Evolutionary conservation across 37 sponge, comb jelly and placozoan species (phyloP), one percentile per base, ranked within the genome.

Genomic region (Aplysina aerophoba): DNA sequence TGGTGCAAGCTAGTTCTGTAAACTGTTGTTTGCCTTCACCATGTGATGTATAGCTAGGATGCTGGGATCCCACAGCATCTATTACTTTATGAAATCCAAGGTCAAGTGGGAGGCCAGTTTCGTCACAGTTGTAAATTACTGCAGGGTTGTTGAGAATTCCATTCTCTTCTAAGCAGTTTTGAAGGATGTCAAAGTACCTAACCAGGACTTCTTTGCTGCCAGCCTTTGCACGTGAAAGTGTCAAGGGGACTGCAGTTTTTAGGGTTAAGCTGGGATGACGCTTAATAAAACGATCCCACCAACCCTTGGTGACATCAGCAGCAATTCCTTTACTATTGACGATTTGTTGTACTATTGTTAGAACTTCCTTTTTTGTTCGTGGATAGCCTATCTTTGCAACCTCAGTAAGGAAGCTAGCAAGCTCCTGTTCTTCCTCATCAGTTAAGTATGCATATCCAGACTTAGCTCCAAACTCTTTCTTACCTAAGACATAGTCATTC

Each of bases 1-100:
- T 39, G 15, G 84, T 41, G 65, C 84, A 84, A 22, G 84, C 84
- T 84, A 84, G 72, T 44, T 72, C 84, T 35, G 72, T 84, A 22
- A 67, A 39, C 69, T 84, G 84, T 16, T 28, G 21, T 65, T 84
- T 84, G 8, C n/a, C 40, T 11, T 73, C 84, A 69, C 33, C 37
- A 33, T 20, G 15, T 40, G 17, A 72, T n/a, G 69, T 8, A 62
- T 74, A 59, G 25, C 65, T 28, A 53, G 84, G 60, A 73, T 90
- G 74, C 34, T 81, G 63, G 21, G 39, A 27, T 25, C 87, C 84
- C 2, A 36, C 62, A 25, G 24, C 41, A 55, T 22, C 82, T 20
- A 86, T 58, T 0, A 62, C 67, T 58, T 83, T 86, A 22, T 28
- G 58, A 40, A 82, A 33, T 13, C 54, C n/a, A 12, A 73, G 91